Evolutionary conservation across 2,113 vertebrate species (phyloP).

Genomic region (Eidolon helvum): DNA sequence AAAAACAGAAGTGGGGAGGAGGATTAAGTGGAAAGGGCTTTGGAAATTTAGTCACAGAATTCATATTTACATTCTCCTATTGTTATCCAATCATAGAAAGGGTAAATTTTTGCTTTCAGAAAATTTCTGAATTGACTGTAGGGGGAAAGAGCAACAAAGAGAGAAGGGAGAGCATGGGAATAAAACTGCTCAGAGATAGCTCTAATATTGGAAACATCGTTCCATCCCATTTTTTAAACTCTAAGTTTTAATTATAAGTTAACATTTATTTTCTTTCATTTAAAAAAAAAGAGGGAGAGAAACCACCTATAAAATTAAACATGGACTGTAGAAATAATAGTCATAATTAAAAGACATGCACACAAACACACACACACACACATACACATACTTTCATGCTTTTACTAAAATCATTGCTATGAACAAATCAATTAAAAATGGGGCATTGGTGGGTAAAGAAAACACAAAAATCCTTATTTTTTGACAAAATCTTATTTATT

Average conservation of each 20-base stretch:
- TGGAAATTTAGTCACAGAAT: not conserved
- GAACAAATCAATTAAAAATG: slow-evolving; percentile 9
- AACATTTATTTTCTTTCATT: not conserved
- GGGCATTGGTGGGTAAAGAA: not conserved
- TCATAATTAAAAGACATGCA: not conserved
- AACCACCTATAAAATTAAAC: not conserved
- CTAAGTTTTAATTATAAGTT: not conserved
- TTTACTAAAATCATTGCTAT: not conserved
- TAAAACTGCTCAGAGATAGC: not conserved
- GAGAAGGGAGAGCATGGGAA: not conserved
- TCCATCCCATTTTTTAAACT: not conserved
- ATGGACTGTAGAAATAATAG: not conserved
- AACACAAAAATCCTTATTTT: not conserved
- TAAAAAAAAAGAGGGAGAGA: not conserved
- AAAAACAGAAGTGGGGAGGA: not conserved
- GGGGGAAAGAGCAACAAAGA: not conserved
- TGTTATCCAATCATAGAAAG: not conserved
- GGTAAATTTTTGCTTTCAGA: not conserved
- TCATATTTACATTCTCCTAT: not conserved
- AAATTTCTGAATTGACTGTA: not conserved
- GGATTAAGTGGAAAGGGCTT: not conserved
- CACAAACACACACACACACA: not conserved
- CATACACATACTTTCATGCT: not conserved
- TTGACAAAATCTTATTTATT: not conserved
- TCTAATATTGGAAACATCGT: not conserved